Conservation (phyloP, 2,797 vertebrate genomes). For the Leptodactylus fallax region DNA sequence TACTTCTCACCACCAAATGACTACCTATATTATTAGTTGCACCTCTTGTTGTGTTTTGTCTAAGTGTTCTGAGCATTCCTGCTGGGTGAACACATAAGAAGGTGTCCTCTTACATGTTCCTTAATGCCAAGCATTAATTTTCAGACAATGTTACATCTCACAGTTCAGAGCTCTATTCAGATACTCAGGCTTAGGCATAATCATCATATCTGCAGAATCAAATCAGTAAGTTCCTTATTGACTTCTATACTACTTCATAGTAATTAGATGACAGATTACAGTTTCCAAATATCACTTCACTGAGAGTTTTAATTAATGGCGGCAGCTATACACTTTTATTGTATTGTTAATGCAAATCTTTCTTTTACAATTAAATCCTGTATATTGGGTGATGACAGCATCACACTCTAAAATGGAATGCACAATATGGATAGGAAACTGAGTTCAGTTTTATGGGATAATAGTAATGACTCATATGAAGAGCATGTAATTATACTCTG, state of each 20-base stretch:
- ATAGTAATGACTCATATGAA: not conserved
- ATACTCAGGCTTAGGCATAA: slow-evolving; percentile 71
- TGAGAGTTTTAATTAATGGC: not conserved
- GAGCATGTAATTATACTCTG: not conserved
- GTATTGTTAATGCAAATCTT: slow-evolving; percentile 19
- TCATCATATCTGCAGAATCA: slow-evolving; percentile 71
- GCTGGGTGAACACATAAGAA: slow-evolving; percentile 61
- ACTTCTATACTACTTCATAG: slow-evolving; percentile 71
- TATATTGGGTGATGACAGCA: not conserved
- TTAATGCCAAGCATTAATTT: slow-evolving; percentile 67
- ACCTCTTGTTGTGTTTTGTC: slow-evolving; percentile 61
- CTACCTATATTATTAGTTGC: slow-evolving; percentile 64
- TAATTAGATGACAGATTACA: slow-evolving; percentile 48
- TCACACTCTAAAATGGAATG: not conserved
- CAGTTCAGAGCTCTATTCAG: slow-evolving; percentile 74
- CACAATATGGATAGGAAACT: not conserved
- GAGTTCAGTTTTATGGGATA: not conserved
- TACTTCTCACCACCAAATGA: slow-evolving; percentile 62
- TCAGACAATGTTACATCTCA: slow-evolving; percentile 72
- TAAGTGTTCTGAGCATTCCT: slow-evolving; percentile 67
- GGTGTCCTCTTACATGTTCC: slow-evolving; percentile 63
- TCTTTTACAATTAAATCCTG: not conserved
- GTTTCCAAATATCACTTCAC: not conserved
- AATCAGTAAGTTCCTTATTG: slow-evolving; percentile 70
- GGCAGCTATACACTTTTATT: slow-evolving; percentile 5